These are phyloP conservation scores for Drosophila funebris DNA, from an alignment of 1,140 invertebrate species.

Conservation along the genomic window DNA sequence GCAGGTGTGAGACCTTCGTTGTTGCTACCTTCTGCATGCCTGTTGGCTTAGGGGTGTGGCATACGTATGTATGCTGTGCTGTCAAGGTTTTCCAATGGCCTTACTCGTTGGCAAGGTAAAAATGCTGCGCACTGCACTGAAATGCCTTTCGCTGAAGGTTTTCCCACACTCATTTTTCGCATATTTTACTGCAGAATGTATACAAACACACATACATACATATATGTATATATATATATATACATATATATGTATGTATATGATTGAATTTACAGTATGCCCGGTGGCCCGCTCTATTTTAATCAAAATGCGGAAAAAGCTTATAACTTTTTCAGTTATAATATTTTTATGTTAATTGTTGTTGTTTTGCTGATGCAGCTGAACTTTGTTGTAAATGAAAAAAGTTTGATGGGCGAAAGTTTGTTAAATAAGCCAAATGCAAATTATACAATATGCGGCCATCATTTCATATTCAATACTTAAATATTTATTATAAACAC, in stretches of 20 bases:
- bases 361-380: constrained; percentile 37
- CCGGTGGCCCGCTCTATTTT: neutral
- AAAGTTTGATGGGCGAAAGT: constrained; percentile 63
- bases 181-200: constrained; percentile 32
- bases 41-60: constrained; percentile 51
- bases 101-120: constrained; percentile 59
- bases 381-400: constrained; percentile 60
- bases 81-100: constrained; percentile 57
- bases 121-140: constrained; percentile 66
- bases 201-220: neutral
- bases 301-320: constrained; percentile 36
- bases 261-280: constrained; percentile 10
- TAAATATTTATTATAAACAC: constrained; percentile 29
- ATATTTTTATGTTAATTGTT: constrained; percentile 68
- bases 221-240: neutral
- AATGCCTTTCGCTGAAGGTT: constrained; percentile 60
- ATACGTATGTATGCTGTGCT: constrained; percentile 40
- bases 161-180: constrained; percentile 20
- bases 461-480: constrained; percentile 42
- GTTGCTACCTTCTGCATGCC: constrained; percentile 3
- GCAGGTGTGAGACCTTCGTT: constrained; percentile 4
- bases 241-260: neutral
- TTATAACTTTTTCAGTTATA: constrained; percentile 60
- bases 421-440: constrained; percentile 24
- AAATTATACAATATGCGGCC: constrained; percentile 26